Conservation (phyloP, 2,113 vertebrate genomes). For the Elgaria multicarinata region DNA sequence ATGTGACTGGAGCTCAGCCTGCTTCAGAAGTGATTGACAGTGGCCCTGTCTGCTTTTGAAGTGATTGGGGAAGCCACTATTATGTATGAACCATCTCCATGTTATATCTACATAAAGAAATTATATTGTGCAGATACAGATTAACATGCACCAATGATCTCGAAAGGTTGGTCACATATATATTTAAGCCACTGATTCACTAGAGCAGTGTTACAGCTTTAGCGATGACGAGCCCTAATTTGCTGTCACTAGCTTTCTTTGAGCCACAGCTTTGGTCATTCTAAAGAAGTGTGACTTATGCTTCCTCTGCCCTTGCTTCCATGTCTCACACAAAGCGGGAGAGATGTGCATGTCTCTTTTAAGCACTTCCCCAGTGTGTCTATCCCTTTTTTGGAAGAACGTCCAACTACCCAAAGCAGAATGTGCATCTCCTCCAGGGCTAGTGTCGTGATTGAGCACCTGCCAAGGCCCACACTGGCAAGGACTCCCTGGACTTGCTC, state of each 20-base stretch:
- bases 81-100: background rate
- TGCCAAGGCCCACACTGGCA: too few relatives aligned
- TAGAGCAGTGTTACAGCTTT: background rate
- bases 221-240: background rate
- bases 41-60: background rate
- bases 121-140: background rate
- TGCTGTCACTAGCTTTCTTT: too few relatives aligned
- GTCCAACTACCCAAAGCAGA: background rate
- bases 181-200: background rate
- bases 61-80: background rate
- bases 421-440: background rate
- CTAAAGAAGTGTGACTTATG: background rate
- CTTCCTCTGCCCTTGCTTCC: background rate
- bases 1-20: background rate
- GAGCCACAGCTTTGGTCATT: background rate
- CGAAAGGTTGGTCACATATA: background rate
- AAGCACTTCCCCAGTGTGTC: background rate
- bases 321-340: too few relatives aligned
- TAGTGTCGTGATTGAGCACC: too few relatives aligned
- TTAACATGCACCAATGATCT: background rate
- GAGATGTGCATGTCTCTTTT: background rate
- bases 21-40: too few relatives aligned
- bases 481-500: too few relatives aligned
- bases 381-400: background rate
- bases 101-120: background rate